Evolutionary conservation across 2,888 invertebrate species (phyloP).

Genomic region (Tillus elongatus): DNA sequence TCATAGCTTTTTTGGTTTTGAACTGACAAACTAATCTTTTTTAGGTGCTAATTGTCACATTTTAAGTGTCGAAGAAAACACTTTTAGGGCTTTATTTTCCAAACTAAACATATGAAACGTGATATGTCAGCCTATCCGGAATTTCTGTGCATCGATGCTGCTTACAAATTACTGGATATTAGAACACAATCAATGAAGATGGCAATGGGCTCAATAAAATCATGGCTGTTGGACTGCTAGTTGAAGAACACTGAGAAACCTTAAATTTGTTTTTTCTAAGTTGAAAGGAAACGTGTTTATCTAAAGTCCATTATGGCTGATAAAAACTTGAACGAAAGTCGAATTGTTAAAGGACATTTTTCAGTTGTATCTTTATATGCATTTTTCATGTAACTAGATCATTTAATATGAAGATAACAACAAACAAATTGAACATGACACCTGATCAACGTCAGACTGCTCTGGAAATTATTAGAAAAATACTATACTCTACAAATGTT

Average conservation of each 20-base stretch:
- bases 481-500: background rate
- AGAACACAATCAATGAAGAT: constrained; percentile 19
- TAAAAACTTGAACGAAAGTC: constrained; percentile 18
- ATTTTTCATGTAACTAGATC: background rate
- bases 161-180: constrained; percentile 16
- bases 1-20: no score
- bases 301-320: constrained; percentile 20
- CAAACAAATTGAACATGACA: background rate
- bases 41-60: constrained; percentile 2
- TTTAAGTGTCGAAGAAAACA: constrained; percentile 1
- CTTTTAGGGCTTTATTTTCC: background rate
- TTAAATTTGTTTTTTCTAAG: constrained; percentile 15
- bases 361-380: background rate
- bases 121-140: constrained; percentile 18
- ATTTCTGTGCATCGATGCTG: constrained; percentile 17
- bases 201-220: constrained; percentile 15
- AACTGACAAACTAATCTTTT: background rate
- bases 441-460: background rate
- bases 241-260: constrained; percentile 17
- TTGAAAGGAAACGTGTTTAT: constrained; percentile 15
- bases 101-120: constrained; percentile 12
- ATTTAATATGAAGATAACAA: background rate
- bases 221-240: no score
- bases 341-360: background rate
- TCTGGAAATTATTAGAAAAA: constrained; percentile 4